Conservation (phyloP, 2,113 vertebrate species). For the Mirza zaza region DNA sequence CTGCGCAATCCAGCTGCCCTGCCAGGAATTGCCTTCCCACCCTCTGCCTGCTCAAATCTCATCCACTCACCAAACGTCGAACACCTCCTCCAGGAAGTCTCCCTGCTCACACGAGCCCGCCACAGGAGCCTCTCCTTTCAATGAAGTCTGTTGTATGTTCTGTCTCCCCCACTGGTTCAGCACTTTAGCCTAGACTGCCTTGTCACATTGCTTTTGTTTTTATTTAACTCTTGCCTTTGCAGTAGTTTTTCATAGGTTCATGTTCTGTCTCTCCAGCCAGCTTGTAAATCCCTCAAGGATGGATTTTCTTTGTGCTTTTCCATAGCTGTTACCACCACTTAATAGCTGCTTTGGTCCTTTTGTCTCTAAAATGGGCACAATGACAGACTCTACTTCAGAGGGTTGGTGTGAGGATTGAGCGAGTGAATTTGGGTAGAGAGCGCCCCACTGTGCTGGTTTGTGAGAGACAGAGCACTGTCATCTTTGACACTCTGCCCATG, state of each 20-base stretch:
- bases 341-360: background rate
- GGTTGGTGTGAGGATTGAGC: background rate
- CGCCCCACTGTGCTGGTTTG: no score
- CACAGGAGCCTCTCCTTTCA: background rate
- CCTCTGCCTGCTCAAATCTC: background rate
- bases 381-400: background rate
- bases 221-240: background rate
- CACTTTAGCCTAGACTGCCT: background rate
- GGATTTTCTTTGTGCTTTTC: background rate
- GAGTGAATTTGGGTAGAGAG: accelerated
- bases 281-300: background rate
- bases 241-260: background rate
- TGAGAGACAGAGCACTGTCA: background rate
- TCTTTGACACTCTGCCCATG: accelerated
- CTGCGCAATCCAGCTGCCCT: background rate
- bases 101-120: background rate
- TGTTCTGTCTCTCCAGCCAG: background rate
- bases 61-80: background rate
- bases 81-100: background rate
- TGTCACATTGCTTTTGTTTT: background rate
- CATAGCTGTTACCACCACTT: background rate
- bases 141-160: background rate
- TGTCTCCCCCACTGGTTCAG: accelerated
- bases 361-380: background rate
- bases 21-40: background rate